phyloP scores from a whole-genome alignment of 1,140 invertebrate species.

The Apis laboriosa region DNA sequence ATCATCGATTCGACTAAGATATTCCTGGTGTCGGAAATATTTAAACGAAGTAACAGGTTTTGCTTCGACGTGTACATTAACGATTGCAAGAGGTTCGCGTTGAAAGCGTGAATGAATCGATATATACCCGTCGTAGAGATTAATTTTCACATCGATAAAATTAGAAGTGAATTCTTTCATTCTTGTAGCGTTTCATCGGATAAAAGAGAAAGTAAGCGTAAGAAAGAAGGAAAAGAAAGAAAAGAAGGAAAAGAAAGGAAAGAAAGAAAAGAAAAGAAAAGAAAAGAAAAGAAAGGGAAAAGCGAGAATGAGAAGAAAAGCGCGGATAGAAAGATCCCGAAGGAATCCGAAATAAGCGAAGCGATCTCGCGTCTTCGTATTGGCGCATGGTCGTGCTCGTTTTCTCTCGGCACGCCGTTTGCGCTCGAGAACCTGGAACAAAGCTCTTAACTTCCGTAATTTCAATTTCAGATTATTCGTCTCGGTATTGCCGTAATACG shows the following conservation, averaged over 20 bases:
- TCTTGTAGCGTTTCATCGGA: not conserved
- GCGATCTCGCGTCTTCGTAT: conserved; percentile 46
- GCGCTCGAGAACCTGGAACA: conserved; percentile 48
- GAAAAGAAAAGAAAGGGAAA: not conserved
- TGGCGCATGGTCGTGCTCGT: conserved; percentile 34
- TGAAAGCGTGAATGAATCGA: not conserved
- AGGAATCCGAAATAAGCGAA: conserved; percentile 36
- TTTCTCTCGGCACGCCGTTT: conserved; percentile 18
- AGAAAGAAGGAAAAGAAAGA: not conserved
- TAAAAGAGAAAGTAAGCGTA: not conserved
- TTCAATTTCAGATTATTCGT: conserved; percentile 69
- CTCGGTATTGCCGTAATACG: conserved; percentile 42
- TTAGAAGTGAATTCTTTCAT: no score
- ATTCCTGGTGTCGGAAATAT: no score
- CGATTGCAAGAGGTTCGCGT: no score
- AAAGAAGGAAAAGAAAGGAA: not conserved
- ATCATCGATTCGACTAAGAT: not conserved
- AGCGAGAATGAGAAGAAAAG: not conserved
- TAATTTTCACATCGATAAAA: no score
- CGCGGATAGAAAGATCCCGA: conserved; percentile 12
- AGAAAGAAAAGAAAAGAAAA: not conserved
- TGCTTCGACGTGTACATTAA: no score
- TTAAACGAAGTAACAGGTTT: no score
- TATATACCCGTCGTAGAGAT: no score
- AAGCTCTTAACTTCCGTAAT: conserved; percentile 69